Evolutionary conservation across 2,797 vertebrate species (phyloP), one percentile per base, ranked within the genome.

Genomic region (Leptodactylus fallax): DNA sequence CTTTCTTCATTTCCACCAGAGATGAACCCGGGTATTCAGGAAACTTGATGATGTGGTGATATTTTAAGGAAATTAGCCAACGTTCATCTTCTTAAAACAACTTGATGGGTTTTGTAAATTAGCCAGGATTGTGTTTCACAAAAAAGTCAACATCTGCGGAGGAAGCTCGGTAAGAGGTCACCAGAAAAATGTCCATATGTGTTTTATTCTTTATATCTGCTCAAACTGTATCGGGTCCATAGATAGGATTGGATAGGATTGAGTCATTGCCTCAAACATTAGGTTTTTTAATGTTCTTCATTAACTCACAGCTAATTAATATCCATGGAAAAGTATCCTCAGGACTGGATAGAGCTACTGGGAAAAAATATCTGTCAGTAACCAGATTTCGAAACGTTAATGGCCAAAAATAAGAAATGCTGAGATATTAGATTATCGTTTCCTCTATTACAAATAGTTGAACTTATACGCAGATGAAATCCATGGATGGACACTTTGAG

Each of bases 11-110:
- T 93, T 77, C 79, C 76, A 78, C 23, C 82, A 77, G 13, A 60
- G 79, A 88, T 89, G 84, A 85, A 86, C 83, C 86, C 81, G 86
- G 79, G 90, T 92, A 91, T 84, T 90, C 61, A 23, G 84, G 74
- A 92, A 87, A 78, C 90, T 87, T 91, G 88, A 89, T 77, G 90
- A 91, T 79, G 87, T 91, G 91, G 89, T 89, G 92, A 91, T 90
- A 72, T 87, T 92, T 92, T 87, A 88, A 92, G 91, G 90, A 93
- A 92, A 92, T 85, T 90, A 90, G 27, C 77, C 87, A 87, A 91
- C 85, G 79, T 85, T 87, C 83, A 86, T 0, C 85, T 85, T 87
- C 82, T 86, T 27, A 78, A 89, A 65, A 58, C 78, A 90, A 63
- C 10, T 83, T 90, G 79, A 90, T 17, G 6, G 21, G 72, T 17